These are phyloP conservation scores for Platycheirus rosarum DNA, from an alignment of 2,888 invertebrate genomes.

Conservation along the genomic window DNA sequence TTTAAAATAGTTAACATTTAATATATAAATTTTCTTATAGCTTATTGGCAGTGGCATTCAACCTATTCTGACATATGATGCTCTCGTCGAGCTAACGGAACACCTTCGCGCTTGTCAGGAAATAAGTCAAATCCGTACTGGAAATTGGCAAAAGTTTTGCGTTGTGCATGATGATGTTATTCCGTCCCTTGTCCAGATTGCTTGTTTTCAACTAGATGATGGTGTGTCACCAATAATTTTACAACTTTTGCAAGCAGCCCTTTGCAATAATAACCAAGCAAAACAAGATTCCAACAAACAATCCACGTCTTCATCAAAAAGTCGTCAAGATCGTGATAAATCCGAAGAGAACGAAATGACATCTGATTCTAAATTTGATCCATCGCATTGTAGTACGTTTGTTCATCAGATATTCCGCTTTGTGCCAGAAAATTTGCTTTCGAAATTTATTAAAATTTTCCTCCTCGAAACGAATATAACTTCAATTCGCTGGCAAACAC, in stretches of 20 bases:
- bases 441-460: constrained; percentile 93
- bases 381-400: constrained; percentile 86
- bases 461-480: constrained; percentile 96
- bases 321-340: constrained; percentile 86
- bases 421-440: constrained; percentile 83
- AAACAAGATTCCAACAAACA: constrained; percentile 79
- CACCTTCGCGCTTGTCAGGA: constrained; percentile 97
- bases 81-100: constrained; percentile 96
- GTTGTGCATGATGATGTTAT: constrained; percentile 88
- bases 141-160: constrained; percentile 97
- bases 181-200: constrained; percentile 91
- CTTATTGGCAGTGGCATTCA: constrained; percentile 75
- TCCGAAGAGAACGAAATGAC: constrained; percentile 86
- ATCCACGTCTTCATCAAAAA: constrained; percentile 83
- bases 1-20: background rate
- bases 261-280: constrained; percentile 85
- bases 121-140: constrained; percentile 94
- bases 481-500: constrained; percentile 97
- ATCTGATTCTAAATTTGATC: constrained; percentile 86
- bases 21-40: constrained; percentile 33
- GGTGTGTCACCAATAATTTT: constrained; percentile 95
- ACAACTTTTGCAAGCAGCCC: constrained; percentile 94
- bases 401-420: constrained; percentile 88
- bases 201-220: constrained; percentile 92
- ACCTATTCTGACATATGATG: constrained; percentile 90